These are phyloP conservation scores for Brachionichthys hirsutus DNA, from an alignment of 2,113 vertebrate species.

Conservation along the genomic window DNA sequence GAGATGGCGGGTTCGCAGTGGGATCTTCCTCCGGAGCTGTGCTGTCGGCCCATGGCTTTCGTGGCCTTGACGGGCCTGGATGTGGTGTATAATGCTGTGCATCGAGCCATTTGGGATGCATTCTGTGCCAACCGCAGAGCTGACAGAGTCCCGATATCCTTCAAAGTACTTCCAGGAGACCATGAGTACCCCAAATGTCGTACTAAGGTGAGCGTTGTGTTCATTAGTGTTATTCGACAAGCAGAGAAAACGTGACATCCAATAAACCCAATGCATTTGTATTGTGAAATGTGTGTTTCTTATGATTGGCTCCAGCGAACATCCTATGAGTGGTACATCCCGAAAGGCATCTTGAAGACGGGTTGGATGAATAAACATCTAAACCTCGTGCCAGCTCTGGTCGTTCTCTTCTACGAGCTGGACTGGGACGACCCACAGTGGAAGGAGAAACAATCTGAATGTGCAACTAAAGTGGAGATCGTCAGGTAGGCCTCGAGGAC, in stretches of 20 bases:
- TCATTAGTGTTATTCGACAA: no score
- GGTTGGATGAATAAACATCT: slow-evolving; percentile 99
- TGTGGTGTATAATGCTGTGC: slow-evolving; percentile 93
- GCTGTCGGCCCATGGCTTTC: slow-evolving; percentile 97
- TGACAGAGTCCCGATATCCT: slow-evolving; percentile 96
- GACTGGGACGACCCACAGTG: slow-evolving; percentile 98
- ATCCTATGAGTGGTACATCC: slow-evolving; percentile 98
- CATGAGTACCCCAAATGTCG: slow-evolving; percentile 98
- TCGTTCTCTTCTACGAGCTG: slow-evolving; percentile 96
- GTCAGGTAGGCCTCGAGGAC: slow-evolving; percentile 81
- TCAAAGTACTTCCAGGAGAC: slow-evolving; percentile 95
- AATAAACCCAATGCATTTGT: neutral
- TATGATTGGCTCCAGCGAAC: slow-evolving; percentile 81
- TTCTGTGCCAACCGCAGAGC: slow-evolving; percentile 95
- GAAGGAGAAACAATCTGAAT: slow-evolving; percentile 97
- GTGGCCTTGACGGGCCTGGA: slow-evolving; percentile 94
- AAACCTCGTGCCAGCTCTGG: slow-evolving; percentile 93
- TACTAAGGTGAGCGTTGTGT: slow-evolving; percentile 86
- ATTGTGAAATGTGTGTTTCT: neutral
- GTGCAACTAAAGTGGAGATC: slow-evolving; percentile 95
- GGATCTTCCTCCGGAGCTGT: slow-evolving; percentile 97
- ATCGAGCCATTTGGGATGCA: slow-evolving; percentile 96
- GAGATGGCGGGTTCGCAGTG: slow-evolving; percentile 80
- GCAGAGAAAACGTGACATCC: neutral
- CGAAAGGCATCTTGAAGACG: slow-evolving; percentile 96